Base-by-base conservation (phyloP, 1,140 invertebrate genomes). In the Euura saliciscinereae region DNA sequence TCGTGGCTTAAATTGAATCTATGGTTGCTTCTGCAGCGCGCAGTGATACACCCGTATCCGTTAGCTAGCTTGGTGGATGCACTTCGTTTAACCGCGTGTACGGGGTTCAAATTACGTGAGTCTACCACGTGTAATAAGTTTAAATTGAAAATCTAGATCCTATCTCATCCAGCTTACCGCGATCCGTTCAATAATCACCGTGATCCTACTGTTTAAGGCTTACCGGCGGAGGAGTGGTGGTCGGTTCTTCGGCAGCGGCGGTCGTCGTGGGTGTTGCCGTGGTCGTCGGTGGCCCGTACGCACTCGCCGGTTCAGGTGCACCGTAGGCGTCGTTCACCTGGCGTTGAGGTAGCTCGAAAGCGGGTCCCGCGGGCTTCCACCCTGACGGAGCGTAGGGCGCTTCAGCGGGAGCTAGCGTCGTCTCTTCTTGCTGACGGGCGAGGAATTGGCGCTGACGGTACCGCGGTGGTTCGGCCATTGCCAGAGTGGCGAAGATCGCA, bases 371-470 rank as follows among this genome's bases (percentile, higher is more conserved):
- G 3, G 66, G 66, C 43, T 44, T 67, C 66, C 66, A 67, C 3
- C 66, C 66, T 44, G 66, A 67, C 3, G 66, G 66, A 67, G 66
- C 2, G 66, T 67, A 67, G 3, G 66, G 66, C 4, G 66, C 66
- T 4, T 67, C 66, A 13, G 66, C 66, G 11, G 66, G 66, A 67
- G 66, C 66, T 10, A 44, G 66, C 8, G 66, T 67, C 10, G 66
- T 67, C 4, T 67, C 66, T 67, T 67, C 66, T 67, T 67, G 4
- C 42, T 67, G 66, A 28, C 66, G 66, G 42, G 66, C 66, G 43
- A 67, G 42, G 66, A 67, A 67, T 67, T 44, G 13, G 42, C 66
- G 13, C 11, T 67, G 66, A 28, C 66, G 66, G 66, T 13, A 67
- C 5, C 28, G 66, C 8, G 66, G 66, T 67, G 66, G 66, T 42